Percentiles rank a stretch among this genome's conserved stretches.
These are phyloP conservation scores for Conus ventricosus DNA, from an alignment of 1,140 invertebrate genomes.

Conservation along the genomic window DNA sequence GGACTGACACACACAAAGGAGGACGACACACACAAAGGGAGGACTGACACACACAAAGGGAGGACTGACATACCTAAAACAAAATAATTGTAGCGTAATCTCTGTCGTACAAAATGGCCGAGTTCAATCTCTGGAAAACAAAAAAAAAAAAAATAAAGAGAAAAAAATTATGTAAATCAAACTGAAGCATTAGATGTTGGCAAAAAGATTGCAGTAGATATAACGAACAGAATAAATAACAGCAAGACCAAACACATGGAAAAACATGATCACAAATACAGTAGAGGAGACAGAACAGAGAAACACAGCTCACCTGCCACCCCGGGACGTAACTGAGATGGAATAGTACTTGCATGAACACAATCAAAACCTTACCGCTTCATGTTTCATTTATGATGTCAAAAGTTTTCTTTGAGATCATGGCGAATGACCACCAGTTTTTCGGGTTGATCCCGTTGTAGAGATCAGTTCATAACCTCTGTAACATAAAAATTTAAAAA, in stretches of 20 bases:
- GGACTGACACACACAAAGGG: background rate
- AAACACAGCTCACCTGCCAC: too few species aligned
- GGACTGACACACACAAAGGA: too few species aligned
- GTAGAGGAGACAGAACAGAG: too few species aligned
- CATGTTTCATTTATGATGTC: constrained; percentile 91
- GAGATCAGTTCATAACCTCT: constrained; percentile 94
- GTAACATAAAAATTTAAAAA: constrained; percentile 69
- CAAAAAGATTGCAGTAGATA: too few species aligned
- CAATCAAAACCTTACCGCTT: constrained; percentile 78
- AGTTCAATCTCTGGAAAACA: constrained; percentile 83
- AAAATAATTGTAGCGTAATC: constrained; percentile 99
- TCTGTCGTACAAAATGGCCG: constrained; percentile 97
- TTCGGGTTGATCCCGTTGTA: constrained; percentile 85
- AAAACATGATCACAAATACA: too few species aligned
- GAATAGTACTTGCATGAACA: too few species aligned
- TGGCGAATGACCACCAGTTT: constrained; percentile 81
- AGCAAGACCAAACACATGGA: too few species aligned
- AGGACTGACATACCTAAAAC: constrained; percentile 85
- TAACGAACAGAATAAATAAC: too few species aligned
- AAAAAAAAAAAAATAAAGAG: constrained; percentile 37
- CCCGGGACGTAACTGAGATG: too few species aligned
- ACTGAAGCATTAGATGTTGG: background rate
- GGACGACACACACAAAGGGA: too few species aligned
- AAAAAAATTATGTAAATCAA: background rate
- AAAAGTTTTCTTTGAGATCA: constrained; percentile 91